These are phyloP conservation scores for Aspiorhynchus laticeps DNA, from an alignment of 2,113 vertebrate species.

Conservation along the genomic window DNA sequence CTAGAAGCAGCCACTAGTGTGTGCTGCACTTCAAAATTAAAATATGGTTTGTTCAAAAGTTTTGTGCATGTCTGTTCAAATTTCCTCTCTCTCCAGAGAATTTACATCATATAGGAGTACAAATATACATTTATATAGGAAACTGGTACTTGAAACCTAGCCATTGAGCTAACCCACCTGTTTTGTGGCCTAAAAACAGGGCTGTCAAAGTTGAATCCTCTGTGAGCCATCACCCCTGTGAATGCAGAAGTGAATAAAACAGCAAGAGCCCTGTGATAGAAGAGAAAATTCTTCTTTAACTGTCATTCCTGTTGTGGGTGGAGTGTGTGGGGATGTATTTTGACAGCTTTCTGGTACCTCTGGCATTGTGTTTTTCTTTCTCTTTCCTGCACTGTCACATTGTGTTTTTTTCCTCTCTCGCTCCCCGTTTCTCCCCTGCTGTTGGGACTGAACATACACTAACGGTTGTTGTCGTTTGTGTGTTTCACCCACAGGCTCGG, in stretches of 20 bases:
- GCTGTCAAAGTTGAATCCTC: slow-evolving; percentile 17
- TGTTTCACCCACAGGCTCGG: slow-evolving; percentile 85
- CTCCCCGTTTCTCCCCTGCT: background rate
- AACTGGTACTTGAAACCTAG: slow-evolving; percentile 7
- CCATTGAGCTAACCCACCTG: background rate
- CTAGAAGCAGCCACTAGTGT: slow-evolving; percentile 12
- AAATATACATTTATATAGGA: background rate
- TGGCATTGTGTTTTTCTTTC: slow-evolving; percentile 33
- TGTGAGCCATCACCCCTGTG: background rate
- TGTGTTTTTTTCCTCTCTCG: background rate
- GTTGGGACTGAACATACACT: slow-evolving; percentile 25
- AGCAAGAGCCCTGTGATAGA: slow-evolving; percentile 6
- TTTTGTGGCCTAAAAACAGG: slow-evolving; percentile 10
- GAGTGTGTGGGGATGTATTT: slow-evolving; percentile 30
- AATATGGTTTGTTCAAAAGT: slow-evolving; percentile 5
- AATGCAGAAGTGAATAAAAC: slow-evolving; percentile 33
- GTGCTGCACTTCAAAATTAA: background rate
- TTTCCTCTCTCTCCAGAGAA: background rate
- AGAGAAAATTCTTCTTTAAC: background rate
- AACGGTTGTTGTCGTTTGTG: slow-evolving; percentile 32
- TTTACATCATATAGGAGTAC: background rate
- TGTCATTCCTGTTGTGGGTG: slow-evolving; percentile 40
- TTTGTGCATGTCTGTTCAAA: background rate
- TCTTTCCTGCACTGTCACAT: slow-evolving; percentile 23
- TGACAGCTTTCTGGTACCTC: slow-evolving; percentile 45